A percentile compares a stretch with the other conserved stretches of the same genome.
Evolutionary conservation across 2,797 vertebrate genomes (phyloP).

Genomic region (Taenioides sp.): DNA sequence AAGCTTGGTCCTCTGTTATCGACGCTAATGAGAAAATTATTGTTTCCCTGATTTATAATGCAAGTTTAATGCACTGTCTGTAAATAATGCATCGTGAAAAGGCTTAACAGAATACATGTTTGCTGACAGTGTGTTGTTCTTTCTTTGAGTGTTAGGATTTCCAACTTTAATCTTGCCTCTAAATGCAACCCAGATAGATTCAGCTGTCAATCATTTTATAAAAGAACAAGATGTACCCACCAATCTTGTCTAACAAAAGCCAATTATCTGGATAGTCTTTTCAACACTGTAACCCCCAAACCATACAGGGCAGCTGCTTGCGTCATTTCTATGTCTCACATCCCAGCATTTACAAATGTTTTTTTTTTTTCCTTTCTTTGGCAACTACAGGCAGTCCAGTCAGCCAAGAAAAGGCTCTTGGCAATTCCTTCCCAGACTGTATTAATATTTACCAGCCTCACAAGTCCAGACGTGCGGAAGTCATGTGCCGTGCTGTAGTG

Average conservation of each 20-base stretch:
- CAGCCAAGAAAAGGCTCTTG: slow-evolving; percentile 64
- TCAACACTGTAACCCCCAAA: slow-evolving; percentile 24
- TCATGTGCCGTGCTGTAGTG: slow-evolving; percentile 34
- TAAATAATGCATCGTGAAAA: slow-evolving; percentile 53
- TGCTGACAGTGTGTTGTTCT: slow-evolving; percentile 8
- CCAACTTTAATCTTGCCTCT: slow-evolving; percentile 22
- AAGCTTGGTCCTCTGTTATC: slow-evolving; percentile 70
- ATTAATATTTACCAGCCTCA: slow-evolving; percentile 72
- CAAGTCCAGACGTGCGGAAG: slow-evolving; percentile 55
- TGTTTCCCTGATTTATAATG: slow-evolving; percentile 38
- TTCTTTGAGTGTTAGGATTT: slow-evolving; percentile 12
- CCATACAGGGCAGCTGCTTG: slow-evolving; percentile 45
- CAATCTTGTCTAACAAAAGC: slow-evolving; percentile 39
- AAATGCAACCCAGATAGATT: slow-evolving; percentile 16
- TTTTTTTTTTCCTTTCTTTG: slow-evolving; percentile 44
- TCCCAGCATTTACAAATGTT: slow-evolving; percentile 52
- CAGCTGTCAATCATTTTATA: slow-evolving; percentile 16
- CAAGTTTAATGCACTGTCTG: slow-evolving; percentile 47
- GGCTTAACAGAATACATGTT: slow-evolving; percentile 26
- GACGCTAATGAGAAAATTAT: slow-evolving; percentile 72
- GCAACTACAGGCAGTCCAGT: slow-evolving; percentile 56
- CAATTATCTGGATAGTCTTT: slow-evolving; percentile 45
- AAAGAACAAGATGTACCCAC: slow-evolving; percentile 40
- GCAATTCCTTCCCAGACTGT: slow-evolving; percentile 62
- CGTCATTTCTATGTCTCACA: slow-evolving; percentile 50